phyloP scores from a whole-genome alignment of 2,113 vertebrate species.

The Chaetodon trifascialis region DNA sequence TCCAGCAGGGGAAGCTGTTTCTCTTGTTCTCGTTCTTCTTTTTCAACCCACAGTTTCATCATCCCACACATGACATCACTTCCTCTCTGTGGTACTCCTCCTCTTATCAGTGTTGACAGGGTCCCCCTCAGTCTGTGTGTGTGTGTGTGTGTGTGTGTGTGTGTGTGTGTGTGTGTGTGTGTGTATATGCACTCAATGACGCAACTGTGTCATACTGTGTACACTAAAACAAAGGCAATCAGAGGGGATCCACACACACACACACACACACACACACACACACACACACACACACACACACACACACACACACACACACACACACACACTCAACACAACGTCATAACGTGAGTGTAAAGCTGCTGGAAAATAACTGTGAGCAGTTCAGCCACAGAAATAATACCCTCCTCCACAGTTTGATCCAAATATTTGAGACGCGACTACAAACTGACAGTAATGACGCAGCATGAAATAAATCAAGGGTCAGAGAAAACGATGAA shows the following conservation, averaged over 20 bases:
- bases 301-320: background rate
- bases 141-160: background rate
- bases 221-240: background rate
- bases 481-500: background rate
- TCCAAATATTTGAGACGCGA: background rate
- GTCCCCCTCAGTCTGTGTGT: background rate
- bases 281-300: background rate
- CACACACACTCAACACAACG: background rate
- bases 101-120: background rate
- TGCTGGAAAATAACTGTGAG: background rate
- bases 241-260: background rate
- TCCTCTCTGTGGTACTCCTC: background rate
- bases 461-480: background rate
- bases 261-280: background rate
- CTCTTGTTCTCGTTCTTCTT: background rate
- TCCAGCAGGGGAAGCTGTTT: background rate
- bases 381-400: too few species aligned
- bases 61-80: slow-evolving; percentile 10
- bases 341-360: background rate
- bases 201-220: slow-evolving; percentile 5
- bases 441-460: background rate
- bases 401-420: background rate
- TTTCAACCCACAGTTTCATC: background rate
- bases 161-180: background rate
- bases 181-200: slow-evolving; percentile 11